Evolutionary conservation across 2,888 invertebrate species (phyloP).

Genomic region (Eugnorisma glareosa): DNA sequence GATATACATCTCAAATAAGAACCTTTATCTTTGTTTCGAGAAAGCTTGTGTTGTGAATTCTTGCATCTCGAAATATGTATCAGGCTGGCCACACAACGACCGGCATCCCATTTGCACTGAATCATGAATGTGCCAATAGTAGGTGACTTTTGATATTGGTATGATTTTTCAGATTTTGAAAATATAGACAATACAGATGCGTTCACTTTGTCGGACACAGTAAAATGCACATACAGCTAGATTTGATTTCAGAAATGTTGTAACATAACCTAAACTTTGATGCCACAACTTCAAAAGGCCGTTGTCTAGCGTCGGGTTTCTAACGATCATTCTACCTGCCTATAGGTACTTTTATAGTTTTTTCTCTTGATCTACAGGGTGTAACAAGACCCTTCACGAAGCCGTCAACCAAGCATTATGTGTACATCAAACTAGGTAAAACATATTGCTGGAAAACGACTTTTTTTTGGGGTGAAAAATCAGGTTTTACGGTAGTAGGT

Average conservation of each 20-base stretch:
- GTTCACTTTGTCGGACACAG: not conserved
- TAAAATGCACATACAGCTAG: conserved; percentile 16
- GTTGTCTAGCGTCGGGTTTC: not conserved
- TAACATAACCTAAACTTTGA: not conserved
- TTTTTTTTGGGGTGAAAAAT: no score
- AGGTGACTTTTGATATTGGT: not conserved
- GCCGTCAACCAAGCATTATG: no score
- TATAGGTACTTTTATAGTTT: no score
- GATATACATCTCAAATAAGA: conserved; percentile 75
- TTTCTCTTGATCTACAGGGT: no score
- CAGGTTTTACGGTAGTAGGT: no score
- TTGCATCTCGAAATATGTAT: conserved; percentile 60
- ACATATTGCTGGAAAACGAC: no score
- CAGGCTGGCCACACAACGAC: conserved; percentile 34
- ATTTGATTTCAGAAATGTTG: conserved; percentile 11
- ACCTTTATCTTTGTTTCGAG: conserved; percentile 61
- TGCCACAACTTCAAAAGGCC: not conserved
- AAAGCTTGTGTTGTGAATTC: conserved; percentile 45
- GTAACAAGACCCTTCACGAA: no score
- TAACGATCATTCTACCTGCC: no score
- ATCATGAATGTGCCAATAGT: conserved; percentile 47
- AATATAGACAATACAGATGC: conserved; percentile 7
- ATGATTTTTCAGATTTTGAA: conserved; percentile 27
- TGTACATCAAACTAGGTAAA: no score
- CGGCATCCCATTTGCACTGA: conserved; percentile 43